Conservation (phyloP, 92 coral and sea anemone species). For the Siderastrea siderea region DNA sequence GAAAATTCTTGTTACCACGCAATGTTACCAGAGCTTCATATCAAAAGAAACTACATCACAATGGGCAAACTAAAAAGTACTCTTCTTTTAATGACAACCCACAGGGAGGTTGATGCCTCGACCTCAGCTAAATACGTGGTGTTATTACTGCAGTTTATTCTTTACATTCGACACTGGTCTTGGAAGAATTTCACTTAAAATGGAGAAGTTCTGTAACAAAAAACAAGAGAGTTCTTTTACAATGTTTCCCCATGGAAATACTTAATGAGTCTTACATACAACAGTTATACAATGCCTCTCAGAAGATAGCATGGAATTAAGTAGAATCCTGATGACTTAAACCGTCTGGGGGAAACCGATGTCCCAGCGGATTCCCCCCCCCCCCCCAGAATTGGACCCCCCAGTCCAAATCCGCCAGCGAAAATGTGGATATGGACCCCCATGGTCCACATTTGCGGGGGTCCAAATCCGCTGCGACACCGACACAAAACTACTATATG, state of each 20-base stretch:
- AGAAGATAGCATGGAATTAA: no score
- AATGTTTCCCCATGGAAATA: background rate
- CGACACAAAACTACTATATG: no score
- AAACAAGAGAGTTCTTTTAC: background rate
- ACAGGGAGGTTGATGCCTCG: background rate
- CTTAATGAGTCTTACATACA: no score
- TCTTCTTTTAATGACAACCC: background rate
- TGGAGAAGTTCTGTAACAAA: constrained; percentile 83
- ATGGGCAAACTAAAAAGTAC: background rate
- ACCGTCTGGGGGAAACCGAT: no score
- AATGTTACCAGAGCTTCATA: background rate
- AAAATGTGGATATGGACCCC: no score
- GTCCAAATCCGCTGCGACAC: no score
- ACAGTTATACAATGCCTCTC: no score
- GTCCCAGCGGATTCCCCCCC: no score
- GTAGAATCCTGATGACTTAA: no score
- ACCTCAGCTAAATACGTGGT: background rate
- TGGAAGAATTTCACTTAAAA: constrained; percentile 88
- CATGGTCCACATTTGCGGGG: no score
- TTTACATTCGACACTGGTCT: constrained; percentile 86
- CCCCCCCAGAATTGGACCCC: no score
- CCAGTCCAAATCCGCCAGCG: no score
- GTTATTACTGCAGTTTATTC: constrained; percentile 73
- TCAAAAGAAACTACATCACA: background rate
- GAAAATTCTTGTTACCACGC: background rate